phyloP scores from a whole-genome alignment of 2,888 invertebrate genomes.

The Trissolcus japonicus region DNA sequence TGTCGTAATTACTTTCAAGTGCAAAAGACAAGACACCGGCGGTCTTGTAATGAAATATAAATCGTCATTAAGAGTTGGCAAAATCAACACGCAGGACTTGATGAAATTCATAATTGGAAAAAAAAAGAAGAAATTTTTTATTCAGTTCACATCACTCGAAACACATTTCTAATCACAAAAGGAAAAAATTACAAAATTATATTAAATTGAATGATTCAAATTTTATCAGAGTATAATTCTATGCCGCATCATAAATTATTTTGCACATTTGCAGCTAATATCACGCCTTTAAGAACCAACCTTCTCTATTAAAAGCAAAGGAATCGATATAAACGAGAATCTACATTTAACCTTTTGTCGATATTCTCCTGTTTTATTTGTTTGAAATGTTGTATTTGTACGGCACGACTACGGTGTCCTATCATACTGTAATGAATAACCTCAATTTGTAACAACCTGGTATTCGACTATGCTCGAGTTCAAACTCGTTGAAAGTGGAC shows the following conservation, averaged over 20 bases:
- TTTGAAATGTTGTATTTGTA: slow-evolving; percentile 18
- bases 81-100: no score
- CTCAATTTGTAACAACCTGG: slow-evolving; percentile 29
- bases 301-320: slow-evolving; percentile 9
- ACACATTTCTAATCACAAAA: no score
- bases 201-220: no score
- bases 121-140: no score
- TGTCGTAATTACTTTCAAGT: neutral
- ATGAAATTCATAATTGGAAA: no score
- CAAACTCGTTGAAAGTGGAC: slow-evolving; percentile 13
- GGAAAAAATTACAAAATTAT: no score
- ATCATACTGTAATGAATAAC: slow-evolving; percentile 29
- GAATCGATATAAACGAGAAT: slow-evolving; percentile 29
- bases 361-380: slow-evolving; percentile 10
- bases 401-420: slow-evolving; percentile 10
- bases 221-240: no score
- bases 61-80: no score
- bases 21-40: no score
- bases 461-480: slow-evolving; percentile 8
- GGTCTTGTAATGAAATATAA: no score
- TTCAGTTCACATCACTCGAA: no score
- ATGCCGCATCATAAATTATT: no score
- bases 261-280: slow-evolving; percentile 15
- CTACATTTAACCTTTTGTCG: slow-evolving; percentile 8
- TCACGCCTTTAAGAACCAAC: slow-evolving; percentile 17